These are phyloP conservation scores for Hofmannophila pseudospretella DNA, from an alignment of 2,888 invertebrate genomes.

Conservation along the genomic window DNA sequence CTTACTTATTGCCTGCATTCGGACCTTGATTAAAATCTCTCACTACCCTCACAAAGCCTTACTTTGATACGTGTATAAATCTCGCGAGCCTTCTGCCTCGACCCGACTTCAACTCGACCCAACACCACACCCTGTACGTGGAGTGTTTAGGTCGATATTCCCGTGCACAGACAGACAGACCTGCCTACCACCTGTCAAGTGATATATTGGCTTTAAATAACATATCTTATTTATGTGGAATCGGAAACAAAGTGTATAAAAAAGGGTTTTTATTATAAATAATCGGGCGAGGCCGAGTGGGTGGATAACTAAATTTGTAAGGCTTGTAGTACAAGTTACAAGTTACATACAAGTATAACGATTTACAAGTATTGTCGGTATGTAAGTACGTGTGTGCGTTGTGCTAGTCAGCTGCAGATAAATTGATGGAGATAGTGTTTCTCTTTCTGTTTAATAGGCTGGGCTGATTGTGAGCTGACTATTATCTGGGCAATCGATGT, in stretches of 20 bases:
- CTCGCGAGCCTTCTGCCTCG: slow-evolving; percentile 60
- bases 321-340: slow-evolving; percentile 61
- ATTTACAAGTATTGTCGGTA: slow-evolving; percentile 41
- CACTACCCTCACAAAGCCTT: slow-evolving; percentile 70
- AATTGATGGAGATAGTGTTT: slow-evolving; percentile 61
- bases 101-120: slow-evolving; percentile 31
- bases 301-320: slow-evolving; percentile 61
- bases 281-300: slow-evolving; percentile 58
- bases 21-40: slow-evolving; percentile 75
- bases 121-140: slow-evolving; percentile 30
- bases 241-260: slow-evolving; percentile 75
- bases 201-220: slow-evolving; percentile 77
- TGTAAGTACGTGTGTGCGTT: slow-evolving; percentile 36
- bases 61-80: slow-evolving; percentile 75
- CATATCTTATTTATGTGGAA: slow-evolving; percentile 79
- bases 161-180: slow-evolving; percentile 21
- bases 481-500: neutral
- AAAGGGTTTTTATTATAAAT: slow-evolving; percentile 67
- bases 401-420: slow-evolving; percentile 47
- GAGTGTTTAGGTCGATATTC: slow-evolving; percentile 33
- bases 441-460: slow-evolving; percentile 49
- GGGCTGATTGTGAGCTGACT: slow-evolving; percentile 30
- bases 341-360: too few species aligned
- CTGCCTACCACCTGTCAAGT: slow-evolving; percentile 76
- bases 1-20: slow-evolving; percentile 23